Evolutionary conservation across 2,797 vertebrate species (phyloP), one percentile per base, ranked within the genome.

Genomic region (Harpagifer antarcticus): DNA sequence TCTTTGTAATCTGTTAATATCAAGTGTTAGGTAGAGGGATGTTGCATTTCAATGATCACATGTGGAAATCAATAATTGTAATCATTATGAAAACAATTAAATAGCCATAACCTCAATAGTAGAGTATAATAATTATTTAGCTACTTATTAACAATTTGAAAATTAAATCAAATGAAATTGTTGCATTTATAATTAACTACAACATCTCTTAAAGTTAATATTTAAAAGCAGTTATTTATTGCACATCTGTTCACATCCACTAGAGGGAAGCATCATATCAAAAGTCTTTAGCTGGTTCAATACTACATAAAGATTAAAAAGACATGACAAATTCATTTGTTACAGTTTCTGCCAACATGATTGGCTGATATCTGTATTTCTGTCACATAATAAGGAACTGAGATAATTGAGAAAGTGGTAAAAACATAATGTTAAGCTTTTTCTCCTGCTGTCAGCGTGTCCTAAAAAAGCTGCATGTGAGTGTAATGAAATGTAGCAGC

Each of bases 191-290:
- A 16, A 72, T 8, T 31, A 31, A 53, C 5, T 27, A 27, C 4
- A 27, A 16, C 5, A 27, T 44, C 11, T 23, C 5, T 42, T 33
- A 47, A 4, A 47, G 47, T 44, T 58, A 3, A 1, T n/a, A 19
- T 54, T 58, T 76, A n/a, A 66, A 45, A 45, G 20, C 7, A 33
- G 7, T n/a, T 15, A 17, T 58, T 48, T n/a, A 15, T 40, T 68
- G 33, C 4, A 52, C 15, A 23, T 68, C 0, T 16, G 40, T 56
- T 74, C 2, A 11, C 64, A 3, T 72, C 86, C 91, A 90, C 85
- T 84, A 92, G 91, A 85, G 90, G 89, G 90, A 49, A 76, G 58
- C 88, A 84, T 33, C 75, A 80, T 12, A 77, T 81, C 45, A 83
- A n/a, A 67, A 66, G 14, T 80, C 31, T 1, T 44, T 2, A 14